Evolutionary conservation across 2,888 invertebrate genomes (phyloP), one percentile per base, ranked within the genome.

Genomic region (Ashinkailepas kermadecensis): DNA sequence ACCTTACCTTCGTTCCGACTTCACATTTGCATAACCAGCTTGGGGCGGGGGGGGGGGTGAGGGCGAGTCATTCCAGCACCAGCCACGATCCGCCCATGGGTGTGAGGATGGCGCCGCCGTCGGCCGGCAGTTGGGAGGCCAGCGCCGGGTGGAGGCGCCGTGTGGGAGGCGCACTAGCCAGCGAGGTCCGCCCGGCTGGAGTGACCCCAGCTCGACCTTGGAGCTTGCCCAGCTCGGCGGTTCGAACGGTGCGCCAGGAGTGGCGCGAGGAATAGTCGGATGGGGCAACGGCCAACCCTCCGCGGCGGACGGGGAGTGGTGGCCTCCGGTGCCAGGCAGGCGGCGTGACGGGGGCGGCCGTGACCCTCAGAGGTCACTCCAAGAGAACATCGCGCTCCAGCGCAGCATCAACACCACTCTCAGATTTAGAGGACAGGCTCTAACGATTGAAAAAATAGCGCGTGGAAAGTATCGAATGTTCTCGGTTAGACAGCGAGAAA

Each of bases 331-430:
- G 39, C 39, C 39, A 39, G 39, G 59, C 56, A 39, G 23, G 78
- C 23, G 25, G 25, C 54, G 18, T 81, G 83, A 80, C 83, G 80
- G 64, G 64, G 62, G 62, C 62, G 7, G 83, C 81, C 82, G 65
- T 59, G 25, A 79, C 18, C 74, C 23, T 54, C 39, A 39, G 39
- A 39, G 39, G 39, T 39, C 39, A 39, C 39, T 4, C 39, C 39
- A 39, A 4, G 2, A 39, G 39, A 39, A 39, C 39, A 39, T 39
- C 39, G 39, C 39, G 39, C 39, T 4, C 2, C 39, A 39, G 39
- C 39, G 39, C 39, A 4, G 39, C 39, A 39, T 39, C 39, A 39
- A 39, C 4, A 39, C 39, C 39, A 39, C 39, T 39, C 39, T 4
- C 39, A 39, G 39, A 39, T 39, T 39, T 39, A 4, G 39, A 39